A percentile compares a stretch with the other conserved stretches of the same genome.
These are phyloP conservation scores for Drosophila kuntzei DNA, from an alignment of 2,888 invertebrate species.

Conservation along the genomic window DNA sequence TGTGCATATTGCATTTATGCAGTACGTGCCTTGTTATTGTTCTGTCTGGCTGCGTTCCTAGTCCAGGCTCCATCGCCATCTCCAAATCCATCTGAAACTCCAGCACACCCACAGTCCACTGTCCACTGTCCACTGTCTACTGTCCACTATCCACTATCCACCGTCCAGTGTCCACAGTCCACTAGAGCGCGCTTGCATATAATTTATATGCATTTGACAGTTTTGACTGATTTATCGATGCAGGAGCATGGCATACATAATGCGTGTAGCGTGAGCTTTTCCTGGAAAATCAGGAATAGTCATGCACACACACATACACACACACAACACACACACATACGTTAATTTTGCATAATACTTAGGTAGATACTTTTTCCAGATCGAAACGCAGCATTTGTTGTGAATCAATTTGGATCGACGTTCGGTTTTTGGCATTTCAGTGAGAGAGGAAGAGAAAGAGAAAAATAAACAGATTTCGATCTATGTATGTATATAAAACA, in stretches of 20 bases:
- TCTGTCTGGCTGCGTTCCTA: constrained; percentile 56
- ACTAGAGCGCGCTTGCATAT: constrained; percentile 73
- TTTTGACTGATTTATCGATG: constrained; percentile 81
- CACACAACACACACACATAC: constrained; percentile 25
- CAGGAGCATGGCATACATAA: constrained; percentile 80
- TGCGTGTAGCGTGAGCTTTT: constrained; percentile 74
- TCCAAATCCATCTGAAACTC: constrained; percentile 5
- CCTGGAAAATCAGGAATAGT: constrained; percentile 78
- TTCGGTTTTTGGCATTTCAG: constrained; percentile 18
- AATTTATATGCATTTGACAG: constrained; percentile 82
- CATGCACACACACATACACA: constrained; percentile 53
- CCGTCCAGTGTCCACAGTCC: constrained; percentile 1
- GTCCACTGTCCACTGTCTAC: neutral
- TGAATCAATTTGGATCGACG: constrained; percentile 42
- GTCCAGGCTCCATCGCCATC: constrained; percentile 25
- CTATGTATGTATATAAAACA: constrained; percentile 10
- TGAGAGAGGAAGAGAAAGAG: constrained; percentile 4
- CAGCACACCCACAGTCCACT: constrained; percentile 46
- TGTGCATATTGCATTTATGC: constrained; percentile 78
- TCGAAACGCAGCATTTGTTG: constrained; percentile 30
- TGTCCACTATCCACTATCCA: constrained; percentile 31
- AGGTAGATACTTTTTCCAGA: constrained; percentile 48
- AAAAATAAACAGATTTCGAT: constrained; percentile 25
- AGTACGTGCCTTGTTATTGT: constrained; percentile 80
- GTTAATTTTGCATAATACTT: constrained; percentile 71